phyloP scores from a whole-genome alignment of 1,140 invertebrate species.

The Calephelis nemesis region DNA sequence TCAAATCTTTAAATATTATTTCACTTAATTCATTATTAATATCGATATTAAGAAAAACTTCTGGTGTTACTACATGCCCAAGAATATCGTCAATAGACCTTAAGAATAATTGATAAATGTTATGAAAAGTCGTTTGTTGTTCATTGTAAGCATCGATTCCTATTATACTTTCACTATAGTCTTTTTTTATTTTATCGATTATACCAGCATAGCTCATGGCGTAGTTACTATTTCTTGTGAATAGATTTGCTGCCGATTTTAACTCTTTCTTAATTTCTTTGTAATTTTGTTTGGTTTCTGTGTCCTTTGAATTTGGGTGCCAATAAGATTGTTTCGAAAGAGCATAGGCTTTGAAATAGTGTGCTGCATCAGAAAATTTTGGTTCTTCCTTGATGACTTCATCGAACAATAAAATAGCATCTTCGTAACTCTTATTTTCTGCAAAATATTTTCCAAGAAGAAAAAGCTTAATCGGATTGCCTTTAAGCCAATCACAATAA shows the following conservation, averaged over 20 bases:
- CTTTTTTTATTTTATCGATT: slow-evolving; percentile 21
- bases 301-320: background rate
- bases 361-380: slow-evolving; percentile 21
- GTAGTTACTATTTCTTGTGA: slow-evolving; percentile 1
- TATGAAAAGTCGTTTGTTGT: slow-evolving; percentile 16
- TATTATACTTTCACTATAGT: slow-evolving; percentile 16
- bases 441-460: slow-evolving; percentile 23
- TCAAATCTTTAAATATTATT: slow-evolving; percentile 16
- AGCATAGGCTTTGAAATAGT: slow-evolving; percentile 22
- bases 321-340: slow-evolving; percentile 14
- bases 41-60: slow-evolving; percentile 15
- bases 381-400: slow-evolving; percentile 17
- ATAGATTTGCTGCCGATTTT: slow-evolving; percentile 8
- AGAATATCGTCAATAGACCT: slow-evolving; percentile 21
- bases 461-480: slow-evolving; percentile 15
- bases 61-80: background rate
- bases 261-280: slow-evolving; percentile 14
- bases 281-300: background rate
- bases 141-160: slow-evolving; percentile 20
- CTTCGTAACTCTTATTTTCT: background rate
- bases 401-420: slow-evolving; percentile 18
- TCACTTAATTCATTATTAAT: slow-evolving; percentile 12
- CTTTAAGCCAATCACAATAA: slow-evolving; percentile 21
- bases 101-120: slow-evolving; percentile 13
- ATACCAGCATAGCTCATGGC: slow-evolving; percentile 16